These are phyloP conservation scores for Drymodes brunneopygia DNA, from an alignment of 2,113 vertebrate genomes.

Conservation along the genomic window DNA sequence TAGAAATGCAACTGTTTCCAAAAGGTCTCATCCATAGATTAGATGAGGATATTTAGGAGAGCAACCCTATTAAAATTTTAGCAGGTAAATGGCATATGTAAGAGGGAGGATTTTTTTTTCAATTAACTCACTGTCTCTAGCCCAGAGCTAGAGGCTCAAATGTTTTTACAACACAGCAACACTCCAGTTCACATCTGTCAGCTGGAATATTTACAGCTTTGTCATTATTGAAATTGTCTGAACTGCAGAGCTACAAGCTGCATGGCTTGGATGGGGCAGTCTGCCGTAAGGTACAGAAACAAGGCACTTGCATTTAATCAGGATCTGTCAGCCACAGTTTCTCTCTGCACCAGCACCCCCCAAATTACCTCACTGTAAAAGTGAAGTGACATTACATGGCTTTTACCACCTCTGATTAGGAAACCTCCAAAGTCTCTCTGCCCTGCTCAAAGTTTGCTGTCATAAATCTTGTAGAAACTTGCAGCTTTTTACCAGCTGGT, in stretches of 20 bases:
- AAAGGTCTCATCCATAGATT: neutral
- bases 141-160: neutral
- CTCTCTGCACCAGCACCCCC: too few relatives aligned
- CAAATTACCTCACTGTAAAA: neutral
- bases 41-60: neutral
- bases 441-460: neutral
- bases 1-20: neutral
- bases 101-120: neutral
- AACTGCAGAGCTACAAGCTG: neutral
- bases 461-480: neutral
- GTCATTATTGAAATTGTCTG: conserved; percentile 47
- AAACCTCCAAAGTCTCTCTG: neutral
- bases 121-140: conserved; percentile 41
- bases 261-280: neutral
- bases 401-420: neutral
- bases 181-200: conserved; percentile 66
- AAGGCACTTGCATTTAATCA: neutral
- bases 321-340: neutral
- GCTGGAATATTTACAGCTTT: conserved; percentile 22
- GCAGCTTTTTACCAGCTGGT: neutral
- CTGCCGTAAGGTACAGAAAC: neutral
- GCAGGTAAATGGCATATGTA: neutral
- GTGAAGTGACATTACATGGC: neutral
- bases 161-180: conserved; percentile 25
- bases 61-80: conserved; percentile 41